Conservation (phyloP, 1,140 invertebrate genomes). For the Uloborus diversus region DNA sequence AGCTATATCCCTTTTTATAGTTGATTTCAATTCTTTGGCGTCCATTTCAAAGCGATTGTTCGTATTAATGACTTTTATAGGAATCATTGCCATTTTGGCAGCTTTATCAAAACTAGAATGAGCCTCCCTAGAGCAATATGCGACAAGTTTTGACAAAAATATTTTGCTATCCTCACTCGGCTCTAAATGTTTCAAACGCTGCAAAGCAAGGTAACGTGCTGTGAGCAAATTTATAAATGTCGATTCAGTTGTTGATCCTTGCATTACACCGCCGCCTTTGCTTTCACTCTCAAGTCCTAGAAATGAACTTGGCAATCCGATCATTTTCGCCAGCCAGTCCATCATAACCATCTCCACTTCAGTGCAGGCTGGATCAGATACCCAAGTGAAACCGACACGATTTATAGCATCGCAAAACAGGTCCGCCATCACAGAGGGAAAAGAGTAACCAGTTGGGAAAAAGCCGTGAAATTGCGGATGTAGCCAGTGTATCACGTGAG, state of each 20-base stretch:
- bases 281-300: not conserved
- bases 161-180: conserved; percentile 68
- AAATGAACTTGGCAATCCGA: conserved; percentile 6
- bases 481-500: conserved; percentile 96
- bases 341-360: conserved; percentile 96
- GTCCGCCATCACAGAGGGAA: conserved; percentile 94
- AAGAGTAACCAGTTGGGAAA: conserved; percentile 97
- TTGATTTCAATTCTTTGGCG: conserved; percentile 67
- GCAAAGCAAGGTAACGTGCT: conserved; percentile 68
- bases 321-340: conserved; percentile 83
- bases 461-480: conserved; percentile 99
- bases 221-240: conserved; percentile 93
- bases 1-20: conserved; percentile 66
- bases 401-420: conserved; percentile 96
- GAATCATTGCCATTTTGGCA: conserved; percentile 70
- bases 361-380: conserved; percentile 95
- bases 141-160: conserved; percentile 69
- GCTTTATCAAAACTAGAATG: conserved; percentile 73
- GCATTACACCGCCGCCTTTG: not conserved
- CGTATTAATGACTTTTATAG: conserved; percentile 69
- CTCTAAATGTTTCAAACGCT: conserved; percentile 64
- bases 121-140: conserved; percentile 71
- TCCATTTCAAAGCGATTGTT: conserved; percentile 68
- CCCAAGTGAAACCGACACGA: conserved; percentile 98
- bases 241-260: conserved; percentile 97